A percentile compares a stretch with the other conserved stretches of the same genome.
phyloP scores from a whole-genome alignment of 2,888 invertebrate species.

The Eupsilia transversa region DNA sequence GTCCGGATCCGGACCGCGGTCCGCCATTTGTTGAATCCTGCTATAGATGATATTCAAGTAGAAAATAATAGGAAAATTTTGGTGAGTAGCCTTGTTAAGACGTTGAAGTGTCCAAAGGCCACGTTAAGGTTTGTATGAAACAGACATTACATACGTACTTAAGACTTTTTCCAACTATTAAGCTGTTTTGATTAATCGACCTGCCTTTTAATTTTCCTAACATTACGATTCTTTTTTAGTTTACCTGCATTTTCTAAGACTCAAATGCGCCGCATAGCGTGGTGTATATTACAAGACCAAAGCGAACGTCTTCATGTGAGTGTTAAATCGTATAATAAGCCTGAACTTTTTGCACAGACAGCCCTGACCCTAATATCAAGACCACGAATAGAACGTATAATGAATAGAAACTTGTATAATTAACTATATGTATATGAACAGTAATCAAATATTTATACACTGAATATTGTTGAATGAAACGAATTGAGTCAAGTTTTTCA shows the following conservation, averaged over 20 bases:
- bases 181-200: not conserved
- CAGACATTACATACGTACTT: not conserved
- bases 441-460: conserved; percentile 20
- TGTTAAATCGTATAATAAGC: conserved; percentile 33
- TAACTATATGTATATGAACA: conserved; percentile 12
- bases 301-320: conserved; percentile 14
- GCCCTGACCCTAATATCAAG: conserved; percentile 61
- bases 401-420: conserved; percentile 29
- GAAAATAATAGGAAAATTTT: not conserved
- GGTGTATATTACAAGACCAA: not conserved
- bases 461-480: conserved; percentile 16
- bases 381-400: conserved; percentile 52
- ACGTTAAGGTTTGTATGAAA: not conserved
- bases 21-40: too few relatives aligned
- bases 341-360: conserved; percentile 42
- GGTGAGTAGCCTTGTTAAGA: too few relatives aligned
- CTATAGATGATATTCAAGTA: not conserved
- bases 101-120: not conserved
- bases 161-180: not conserved
- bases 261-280: not conserved
- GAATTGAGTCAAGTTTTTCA: not conserved
- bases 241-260: not conserved
- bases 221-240: too few relatives aligned
- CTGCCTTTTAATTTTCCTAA: not conserved
- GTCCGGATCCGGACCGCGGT: too few relatives aligned